These are phyloP conservation scores for Microchrysa polita DNA, from an alignment of 2,888 invertebrate genomes.

Conservation along the genomic window DNA sequence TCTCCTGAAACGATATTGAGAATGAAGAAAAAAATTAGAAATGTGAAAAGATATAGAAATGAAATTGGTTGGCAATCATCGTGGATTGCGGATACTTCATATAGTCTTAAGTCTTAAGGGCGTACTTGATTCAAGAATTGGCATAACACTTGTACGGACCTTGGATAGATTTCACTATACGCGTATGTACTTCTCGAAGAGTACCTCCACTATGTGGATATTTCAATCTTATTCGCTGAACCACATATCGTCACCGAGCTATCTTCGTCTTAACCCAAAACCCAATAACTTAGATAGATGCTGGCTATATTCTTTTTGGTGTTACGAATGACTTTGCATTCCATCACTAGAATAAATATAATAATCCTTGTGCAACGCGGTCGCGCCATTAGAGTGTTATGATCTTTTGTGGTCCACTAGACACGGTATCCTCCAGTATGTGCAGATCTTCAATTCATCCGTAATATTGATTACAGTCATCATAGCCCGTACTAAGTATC, in stretches of 20 bases:
- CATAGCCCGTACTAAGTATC: background rate
- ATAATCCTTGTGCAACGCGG: background rate
- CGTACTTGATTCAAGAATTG: no score
- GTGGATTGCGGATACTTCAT: no score
- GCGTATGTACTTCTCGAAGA: no score
- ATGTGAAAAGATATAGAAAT: conserved; percentile 29
- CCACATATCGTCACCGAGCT: no score
- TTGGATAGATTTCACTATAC: no score
- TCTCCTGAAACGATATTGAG: conserved; percentile 70
- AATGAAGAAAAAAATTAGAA: conserved; percentile 49
- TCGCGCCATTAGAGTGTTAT: conserved; percentile 8
- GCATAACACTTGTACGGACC: no score
- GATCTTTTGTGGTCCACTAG: conserved; percentile 36
- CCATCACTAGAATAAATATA: conserved; percentile 11
- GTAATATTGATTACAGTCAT: conserved; percentile 17
- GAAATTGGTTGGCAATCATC: background rate
- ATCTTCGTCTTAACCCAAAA: background rate
- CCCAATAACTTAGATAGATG: conserved; percentile 6
- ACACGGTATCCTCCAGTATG: background rate
- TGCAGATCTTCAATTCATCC: background rate
- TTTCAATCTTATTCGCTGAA: background rate
- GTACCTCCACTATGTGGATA: background rate
- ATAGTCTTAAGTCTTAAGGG: no score
- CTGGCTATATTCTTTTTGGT: conserved; percentile 23
- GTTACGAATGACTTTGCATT: background rate